Percentiles rank a stretch among this genome's conserved stretches.
These are phyloP conservation scores for Lacerta agilis DNA, from an alignment of 2,797 vertebrate species.

Conservation along the genomic window DNA sequence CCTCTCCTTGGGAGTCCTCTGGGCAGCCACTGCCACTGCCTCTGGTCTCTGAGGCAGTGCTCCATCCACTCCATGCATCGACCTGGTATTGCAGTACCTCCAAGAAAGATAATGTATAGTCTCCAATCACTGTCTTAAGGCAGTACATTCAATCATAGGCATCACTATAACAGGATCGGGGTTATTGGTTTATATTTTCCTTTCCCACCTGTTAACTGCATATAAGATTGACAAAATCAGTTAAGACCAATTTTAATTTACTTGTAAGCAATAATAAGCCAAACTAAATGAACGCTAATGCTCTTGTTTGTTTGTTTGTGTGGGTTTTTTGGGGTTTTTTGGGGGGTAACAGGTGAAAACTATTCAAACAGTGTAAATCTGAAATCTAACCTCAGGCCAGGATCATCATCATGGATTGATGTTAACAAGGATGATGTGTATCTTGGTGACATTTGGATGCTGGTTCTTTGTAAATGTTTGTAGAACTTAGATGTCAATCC, in stretches of 20 bases:
- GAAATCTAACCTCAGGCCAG: not conserved
- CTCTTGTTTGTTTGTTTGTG: not conserved
- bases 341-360: not conserved
- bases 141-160: not conserved
- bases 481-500: slow-evolving; percentile 4
- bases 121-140: not conserved
- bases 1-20: too few species aligned
- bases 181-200: not conserved
- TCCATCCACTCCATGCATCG: too few species aligned
- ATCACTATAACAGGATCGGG: not conserved
- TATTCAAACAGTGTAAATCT: not conserved
- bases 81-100: too few species aligned
- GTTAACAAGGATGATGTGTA: not conserved
- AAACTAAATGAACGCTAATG: not conserved
- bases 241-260: not conserved
- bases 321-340: too few species aligned
- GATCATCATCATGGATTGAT: not conserved
- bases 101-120: not conserved
- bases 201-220: not conserved
- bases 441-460: slow-evolving; percentile 20
- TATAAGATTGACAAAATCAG: not conserved
- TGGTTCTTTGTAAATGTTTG: slow-evolving; percentile 17
- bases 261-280: not conserved
- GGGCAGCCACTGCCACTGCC: too few species aligned
- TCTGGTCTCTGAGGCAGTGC: too few species aligned